Evolutionary conservation across 2,888 invertebrate species (phyloP).

Genomic region (Melanostoma scalare): DNA sequence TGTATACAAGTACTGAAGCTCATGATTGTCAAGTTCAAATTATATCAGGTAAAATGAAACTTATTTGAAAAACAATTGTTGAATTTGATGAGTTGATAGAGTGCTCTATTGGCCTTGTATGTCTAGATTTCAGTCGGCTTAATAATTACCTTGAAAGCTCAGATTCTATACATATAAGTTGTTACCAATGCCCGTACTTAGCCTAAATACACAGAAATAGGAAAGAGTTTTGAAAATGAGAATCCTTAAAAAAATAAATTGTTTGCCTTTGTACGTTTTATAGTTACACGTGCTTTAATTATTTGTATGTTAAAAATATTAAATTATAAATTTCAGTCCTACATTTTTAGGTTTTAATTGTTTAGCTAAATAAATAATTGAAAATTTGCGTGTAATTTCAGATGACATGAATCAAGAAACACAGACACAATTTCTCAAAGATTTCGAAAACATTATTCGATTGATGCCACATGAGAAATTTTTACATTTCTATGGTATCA

Average conservation of each 20-base stretch:
- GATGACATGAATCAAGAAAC: constrained; percentile 83
- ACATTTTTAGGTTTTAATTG: not conserved
- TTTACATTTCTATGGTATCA: constrained; percentile 89
- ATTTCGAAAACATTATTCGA: constrained; percentile 88
- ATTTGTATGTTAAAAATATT: not conserved
- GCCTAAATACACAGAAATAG: too few species aligned
- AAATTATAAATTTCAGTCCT: too few species aligned
- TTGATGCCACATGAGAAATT: constrained; percentile 88
- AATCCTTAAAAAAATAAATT: not conserved
- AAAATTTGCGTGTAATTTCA: constrained; percentile 53
- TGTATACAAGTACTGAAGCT: constrained; percentile 82
- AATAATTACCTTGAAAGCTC: too few species aligned
- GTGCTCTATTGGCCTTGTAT: too few species aligned
- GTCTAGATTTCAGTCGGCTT: too few species aligned
- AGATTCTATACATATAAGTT: too few species aligned
- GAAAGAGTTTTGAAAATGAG: too few species aligned
- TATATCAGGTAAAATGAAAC: constrained; percentile 81
- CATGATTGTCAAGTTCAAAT: constrained; percentile 85
- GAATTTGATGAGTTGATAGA: too few species aligned
- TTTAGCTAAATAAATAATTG: too few species aligned
- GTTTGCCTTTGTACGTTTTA: too few species aligned
- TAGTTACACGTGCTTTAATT: too few species aligned
- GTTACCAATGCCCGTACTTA: too few species aligned
- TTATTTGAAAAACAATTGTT: not conserved
- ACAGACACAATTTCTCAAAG: constrained; percentile 85